Base-by-base conservation (phyloP, 2,888 invertebrate species). In the Ctenicera cuprea region DNA sequence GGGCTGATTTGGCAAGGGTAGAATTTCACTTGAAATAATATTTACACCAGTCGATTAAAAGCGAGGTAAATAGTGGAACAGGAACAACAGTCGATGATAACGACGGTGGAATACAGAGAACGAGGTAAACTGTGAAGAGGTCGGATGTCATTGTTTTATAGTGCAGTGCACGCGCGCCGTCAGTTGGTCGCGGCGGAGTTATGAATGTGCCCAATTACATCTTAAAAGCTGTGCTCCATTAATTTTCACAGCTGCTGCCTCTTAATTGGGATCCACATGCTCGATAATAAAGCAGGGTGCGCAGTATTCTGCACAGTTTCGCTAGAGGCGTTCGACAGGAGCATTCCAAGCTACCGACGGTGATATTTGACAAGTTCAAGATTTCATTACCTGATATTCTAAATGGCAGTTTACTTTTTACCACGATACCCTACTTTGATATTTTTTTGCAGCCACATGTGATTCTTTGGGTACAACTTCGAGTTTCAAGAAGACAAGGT, bases 171-270 rank as follows among this genome's bases (percentile, higher is more conserved):
- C 73, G 75, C 74, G 78, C 76, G 76, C 75, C 74, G 76, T 73
- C 76, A 74, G 75, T 77, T 76, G 75, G 81, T 80, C 84, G 83
- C 80, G 75, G 82, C 84, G 85, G 87, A 88, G 88, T 90, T 90
- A 90, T 90, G 89, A 90, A 90, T 89, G 90, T 89, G 87, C 88
- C 89, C 90, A 90, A 90, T 90, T 90, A 90, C 89, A 89, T 89
- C 89, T 90, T 89, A 89, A 89, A 90, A 89, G 89, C 89, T 88
- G 89, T 88, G 89, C 89, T 88, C 89, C 89, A 89, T 90, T 90
- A 89, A 89, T 89, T 89, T 89, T 89, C 89, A 89, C 90, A 90
- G 90, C 89, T 89, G 90, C 89, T 89, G 89, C 89, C 88, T 88
- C 89, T 89, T 90, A 90, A 90, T 90, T 90, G 89, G 89, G 88